A percentile compares a stretch with the other conserved stretches of the same genome.
Conservation (phyloP, 2,113 vertebrate species). For the Eulemur rufifrons region DNA sequence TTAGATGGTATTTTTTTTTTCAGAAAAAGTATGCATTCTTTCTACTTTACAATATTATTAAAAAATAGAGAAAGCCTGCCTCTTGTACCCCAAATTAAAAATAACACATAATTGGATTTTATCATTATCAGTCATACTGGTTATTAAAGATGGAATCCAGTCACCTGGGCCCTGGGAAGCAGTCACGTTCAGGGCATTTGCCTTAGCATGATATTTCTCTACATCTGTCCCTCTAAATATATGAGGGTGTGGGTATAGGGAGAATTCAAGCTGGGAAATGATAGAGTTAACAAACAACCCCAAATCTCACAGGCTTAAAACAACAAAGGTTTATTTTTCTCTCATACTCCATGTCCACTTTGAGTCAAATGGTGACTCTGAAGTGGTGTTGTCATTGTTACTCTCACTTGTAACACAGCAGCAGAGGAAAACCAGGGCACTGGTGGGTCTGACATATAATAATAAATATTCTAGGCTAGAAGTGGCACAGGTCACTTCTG, state of each 20-base stretch:
- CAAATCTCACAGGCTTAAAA: not conserved
- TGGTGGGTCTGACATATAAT: not conserved
- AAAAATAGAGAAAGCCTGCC: not conserved
- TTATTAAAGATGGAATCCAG: not conserved
- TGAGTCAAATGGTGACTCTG: not conserved
- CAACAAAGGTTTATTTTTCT: not conserved
- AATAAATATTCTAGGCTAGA: not conserved
- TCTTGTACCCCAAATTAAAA: not conserved
- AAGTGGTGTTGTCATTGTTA: not conserved
- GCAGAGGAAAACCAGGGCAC: not conserved
- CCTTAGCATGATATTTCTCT: not conserved
- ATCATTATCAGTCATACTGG: not conserved
- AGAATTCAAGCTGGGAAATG: not conserved
- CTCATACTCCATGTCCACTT: not conserved
- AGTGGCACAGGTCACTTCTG: not conserved
- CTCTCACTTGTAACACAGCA: not conserved
- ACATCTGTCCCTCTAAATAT: not conserved
- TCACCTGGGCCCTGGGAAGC: not conserved
- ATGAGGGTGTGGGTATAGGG: not conserved
- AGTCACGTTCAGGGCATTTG: not conserved
- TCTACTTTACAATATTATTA: not conserved
- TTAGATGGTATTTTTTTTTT: not conserved
- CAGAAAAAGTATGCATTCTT: not conserved
- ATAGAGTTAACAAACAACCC: not conserved
- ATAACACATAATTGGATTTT: not conserved